Conservation (phyloP, 2,888 invertebrate genomes). For the Dexiosoma caninum region DNA sequence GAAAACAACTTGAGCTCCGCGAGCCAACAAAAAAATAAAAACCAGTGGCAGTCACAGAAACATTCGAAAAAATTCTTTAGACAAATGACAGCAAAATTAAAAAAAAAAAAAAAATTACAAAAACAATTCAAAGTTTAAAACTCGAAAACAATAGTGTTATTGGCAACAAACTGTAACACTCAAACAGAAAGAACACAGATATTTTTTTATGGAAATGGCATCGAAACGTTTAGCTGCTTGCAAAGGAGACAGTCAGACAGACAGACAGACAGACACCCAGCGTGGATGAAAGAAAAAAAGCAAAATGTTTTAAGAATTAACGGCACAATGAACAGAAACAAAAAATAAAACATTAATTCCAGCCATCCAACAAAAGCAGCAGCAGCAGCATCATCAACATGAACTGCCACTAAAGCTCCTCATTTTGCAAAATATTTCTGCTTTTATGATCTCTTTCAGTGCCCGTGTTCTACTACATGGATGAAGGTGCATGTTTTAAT, state of each 20-base stretch:
- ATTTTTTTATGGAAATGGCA: not conserved
- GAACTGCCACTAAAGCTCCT: slow-evolving; percentile 21
- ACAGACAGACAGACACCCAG: not conserved
- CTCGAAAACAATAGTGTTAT: slow-evolving; percentile 31
- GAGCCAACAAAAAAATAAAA: not conserved
- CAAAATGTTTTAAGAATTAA: slow-evolving; percentile 44
- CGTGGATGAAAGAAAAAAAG: not conserved
- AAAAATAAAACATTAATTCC: slow-evolving; percentile 1
- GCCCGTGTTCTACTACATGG: not conserved
- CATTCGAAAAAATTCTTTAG: slow-evolving; percentile 30
- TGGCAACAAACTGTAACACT: slow-evolving; percentile 26
- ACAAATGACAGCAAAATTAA: not conserved
- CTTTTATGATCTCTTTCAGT: slow-evolving; percentile 41
- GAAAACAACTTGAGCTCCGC: not conserved
- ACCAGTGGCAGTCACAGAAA: slow-evolving; percentile 41
- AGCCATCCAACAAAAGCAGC: not conserved
- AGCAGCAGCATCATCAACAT: slow-evolving; percentile 1
- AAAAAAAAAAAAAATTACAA: slow-evolving; percentile 8
- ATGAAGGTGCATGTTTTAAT: slow-evolving; percentile 42
- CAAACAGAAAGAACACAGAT: not conserved
- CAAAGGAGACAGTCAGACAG: not conserved
- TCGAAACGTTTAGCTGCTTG: slow-evolving; percentile 1
- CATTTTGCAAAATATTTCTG: slow-evolving; percentile 32
- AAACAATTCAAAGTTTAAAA: slow-evolving; percentile 44
- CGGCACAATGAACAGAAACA: slow-evolving; percentile 44